Evolutionary conservation across 2,888 invertebrate genomes (phyloP).

Genomic region (Caenorhabditis panamensis): DNA sequence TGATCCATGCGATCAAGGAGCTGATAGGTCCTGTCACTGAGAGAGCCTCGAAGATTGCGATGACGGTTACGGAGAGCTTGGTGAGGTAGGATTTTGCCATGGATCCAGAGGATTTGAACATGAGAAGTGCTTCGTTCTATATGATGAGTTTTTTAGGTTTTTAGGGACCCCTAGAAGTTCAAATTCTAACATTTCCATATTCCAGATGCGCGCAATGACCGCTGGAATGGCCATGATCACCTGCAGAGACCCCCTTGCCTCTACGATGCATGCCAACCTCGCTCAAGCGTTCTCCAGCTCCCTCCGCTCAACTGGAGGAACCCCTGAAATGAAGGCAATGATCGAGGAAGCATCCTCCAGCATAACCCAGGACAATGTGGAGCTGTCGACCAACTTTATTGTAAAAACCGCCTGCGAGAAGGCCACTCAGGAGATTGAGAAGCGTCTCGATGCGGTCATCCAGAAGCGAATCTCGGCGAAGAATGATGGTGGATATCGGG

Average conservation of each 20-base stretch:
- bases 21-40: constrained; percentile 97
- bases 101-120: constrained; percentile 93
- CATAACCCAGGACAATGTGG: constrained; percentile 95
- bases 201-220: constrained; percentile 91
- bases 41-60: constrained; percentile 94
- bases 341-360: constrained; percentile 92
- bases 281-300: constrained; percentile 83
- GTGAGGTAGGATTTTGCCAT: constrained; percentile 95
- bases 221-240: constrained; percentile 99
- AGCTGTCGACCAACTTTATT: constrained; percentile 95
- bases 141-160: constrained; percentile 65
- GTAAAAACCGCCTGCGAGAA: constrained; percentile 86
- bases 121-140: constrained; percentile 84
- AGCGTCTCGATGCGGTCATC: constrained; percentile 84
- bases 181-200: too few relatives aligned
- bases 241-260: constrained; percentile 92
- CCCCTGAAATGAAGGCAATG: constrained; percentile 85
- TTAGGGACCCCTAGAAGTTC: too few relatives aligned
- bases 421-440: constrained; percentile 96
- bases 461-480: constrained; percentile 88
- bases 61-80: constrained; percentile 96
- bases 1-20: constrained; percentile 96
- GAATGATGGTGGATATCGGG: constrained; percentile 93
- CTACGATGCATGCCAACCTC: constrained; percentile 91
- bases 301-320: constrained; percentile 44